Evolutionary conservation across 2,888 invertebrate genomes (phyloP), one percentile per base, ranked within the genome.

Genomic region (Thereva unica): DNA sequence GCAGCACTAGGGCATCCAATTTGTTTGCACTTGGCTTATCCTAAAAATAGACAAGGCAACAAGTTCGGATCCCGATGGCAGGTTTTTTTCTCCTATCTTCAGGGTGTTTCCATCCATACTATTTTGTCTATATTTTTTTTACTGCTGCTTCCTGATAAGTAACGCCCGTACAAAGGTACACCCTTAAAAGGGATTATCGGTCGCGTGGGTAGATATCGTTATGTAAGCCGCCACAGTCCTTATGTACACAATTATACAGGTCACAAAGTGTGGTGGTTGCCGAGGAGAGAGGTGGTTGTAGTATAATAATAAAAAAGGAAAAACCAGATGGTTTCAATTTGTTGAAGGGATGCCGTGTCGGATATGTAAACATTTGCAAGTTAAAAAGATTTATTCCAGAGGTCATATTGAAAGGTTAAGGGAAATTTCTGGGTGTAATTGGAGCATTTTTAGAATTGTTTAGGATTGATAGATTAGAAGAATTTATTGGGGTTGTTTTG

Each of bases 111-210:
- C 23, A 23, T 23, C 23, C 23, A 23, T 23, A 23, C 23, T 23
- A 23, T 23, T 23, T 1, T 23, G 23, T 23, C 23, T 23, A 23
- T 23, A n/a, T 23, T 23, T 23, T 23, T 23, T 23, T 23, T 23
- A 23, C 23, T 23, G 23, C 23, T 23, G 23, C 23, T 23, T 23
- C 23, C 23, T 23, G 23, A 23, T 23, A 23, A 23, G 23, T 23
- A 23, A 23, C 23, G 23, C 23, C 23, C 23, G 23, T 23, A n/a
- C 2, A 23, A 23, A 23, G 23, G 23, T 23, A 37, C 7, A 10
- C 12, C 45, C 42, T 50, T n/a, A 35, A 37, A 61, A 61, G 61
- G 61, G 61, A 61, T 61, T 61, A 61, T 61, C 61, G 40, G 61
- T 61, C 61, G 50, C 61, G 61, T 61, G 61, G 57, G 10, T 59